Base-by-base conservation (phyloP, 2,113 vertebrate genomes). In the Scartelaos histophorus region DNA sequence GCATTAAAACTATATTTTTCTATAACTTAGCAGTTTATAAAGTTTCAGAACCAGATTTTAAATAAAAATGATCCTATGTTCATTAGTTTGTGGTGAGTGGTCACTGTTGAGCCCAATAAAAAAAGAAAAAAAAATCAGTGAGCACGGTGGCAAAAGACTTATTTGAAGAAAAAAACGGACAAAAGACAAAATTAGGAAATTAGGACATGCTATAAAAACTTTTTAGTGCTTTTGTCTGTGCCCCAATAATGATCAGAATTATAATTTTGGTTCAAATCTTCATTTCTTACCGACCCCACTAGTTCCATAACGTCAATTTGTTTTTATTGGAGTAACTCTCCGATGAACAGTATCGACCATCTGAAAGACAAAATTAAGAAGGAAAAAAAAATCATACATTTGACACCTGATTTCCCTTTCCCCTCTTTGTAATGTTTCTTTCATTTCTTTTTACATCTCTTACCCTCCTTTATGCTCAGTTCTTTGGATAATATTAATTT, bases 401-500 rank as follows among this genome's bases (percentile, higher is more conserved):
- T 83, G 69, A 66, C 65, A 71, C 69, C 70, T 89, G 82, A 90
- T 90, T 90, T 90, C 82, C 85, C 86, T 34, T 71, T 71, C 19
- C 81, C 81, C 84, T 85, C 88, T 75, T 87, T 82, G 10, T 29
- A 53, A 22, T 79, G 75, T 80, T 87, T 70, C 68, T 75, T 64
- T 60, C 54, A 35, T 53, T 64, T 43, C 70, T 69, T 69, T 21
- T 13, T 72, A 24, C 21, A 38, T 16, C 16, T 25, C 10, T 19
- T 4, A 5, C 29, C 10, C 11, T 43, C 1, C 15, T 60, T 56
- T 21, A 7, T 13, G 46, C 43, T 54, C 67, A 19, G 7, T 4
- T 49, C 1, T 60, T 60, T 34, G 58, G 15, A 47, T 66, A 29
- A 51, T 4, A 51, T 70, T 35, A 17, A 49, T 66, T 71, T 72